Evolutionary conservation across 1,140 invertebrate genomes (phyloP), one percentile per base, ranked within the genome.

Genomic region (Lineus longissimus): DNA sequence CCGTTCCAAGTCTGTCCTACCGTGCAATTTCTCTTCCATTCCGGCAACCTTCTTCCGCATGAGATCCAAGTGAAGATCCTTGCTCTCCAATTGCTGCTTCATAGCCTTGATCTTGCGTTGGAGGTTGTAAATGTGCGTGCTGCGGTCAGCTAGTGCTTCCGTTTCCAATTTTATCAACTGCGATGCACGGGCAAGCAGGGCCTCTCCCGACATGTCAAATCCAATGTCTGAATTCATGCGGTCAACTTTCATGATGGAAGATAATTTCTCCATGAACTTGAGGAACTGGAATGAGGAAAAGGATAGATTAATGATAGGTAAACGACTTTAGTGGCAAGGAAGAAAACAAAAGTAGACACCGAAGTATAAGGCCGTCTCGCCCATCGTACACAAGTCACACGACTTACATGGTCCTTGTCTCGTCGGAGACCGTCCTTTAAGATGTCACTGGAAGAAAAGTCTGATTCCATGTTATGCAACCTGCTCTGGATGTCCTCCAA

Each of bases 1-100:
- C 23, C 72, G 70, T 61, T 79, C 74, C 27, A 81, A 59, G 2
- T 75, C 74, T 27, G 65, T 56, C 41, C 73, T 74, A 29, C 76
- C 76, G 30, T 74, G 66, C 9, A 76, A 22, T 31, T 71, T 65
- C 56, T 81, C 80, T 61, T 82, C 81, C 13, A 82, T 56, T 15
- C 62, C 57, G 2, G 74, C 72, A 45, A 81, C 70, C 81, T 96
- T 96, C 68, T 92, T 88, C 25, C 93, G 84, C 22, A 96, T 81
- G 47, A 96, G 84, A 82, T 95, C 93, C 71, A 95, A 81, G 77
- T 96, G 93, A 2, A 96, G 84, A 78, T 96, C 93, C 72, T 93
- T 89, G 65, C 92, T 88, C 76, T 95, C 92, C 17, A 95, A 80
- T 77, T 95, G 92, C 75, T 96, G 93, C 19, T 92, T 85, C 0